Evolutionary conservation across 2,888 invertebrate species (phyloP), one percentile per base, ranked within the genome.

Genomic region (Oligia strigilis): DNA sequence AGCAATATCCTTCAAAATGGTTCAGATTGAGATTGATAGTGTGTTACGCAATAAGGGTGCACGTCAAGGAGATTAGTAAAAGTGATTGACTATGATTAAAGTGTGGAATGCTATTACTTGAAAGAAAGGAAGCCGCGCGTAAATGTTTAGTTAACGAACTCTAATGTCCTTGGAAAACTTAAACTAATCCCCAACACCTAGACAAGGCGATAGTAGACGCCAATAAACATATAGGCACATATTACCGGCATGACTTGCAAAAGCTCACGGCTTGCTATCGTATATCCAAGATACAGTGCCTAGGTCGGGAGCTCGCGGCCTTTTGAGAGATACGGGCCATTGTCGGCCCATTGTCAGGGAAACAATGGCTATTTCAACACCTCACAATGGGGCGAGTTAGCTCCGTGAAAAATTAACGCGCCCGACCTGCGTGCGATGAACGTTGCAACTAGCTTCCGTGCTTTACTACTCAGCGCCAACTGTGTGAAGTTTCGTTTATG

Each of bases 381-480:
- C 93, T 93, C 92, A 94, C 94, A 94, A 95, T 94, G 90, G 93
- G 89, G 81, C 89, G 91, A 92, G 94, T 93, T 93, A 92, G 93
- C 92, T 92, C 91, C 89, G 92, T 93, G 94, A 95, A 95, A 95
- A 95, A 94, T 94, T 94, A 93, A 95, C 93, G 92, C 92, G 89
- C 90, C 89, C 90, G 90, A 92, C 90, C 91, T 93, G 93, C 94
- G 92, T 93, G 89, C 90, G 87, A 91, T 90, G 92, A 88, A 88
- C 89, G 81, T 77, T 83, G 81, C 85, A 82, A 85, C 88, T 72
- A 84, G 88, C 89, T 88, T 87, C 87, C 87, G 88, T 77, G 79
- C 84, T 43, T 71, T 52, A 80, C 49, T 66, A 40, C 66, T 64
- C 52, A 36, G 65, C 66, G 70, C 69, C 36, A 17, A 72, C 70